Evolutionary conservation across 2,113 vertebrate species (phyloP).

Genomic region (Phylloscopus trochiloides): DNA sequence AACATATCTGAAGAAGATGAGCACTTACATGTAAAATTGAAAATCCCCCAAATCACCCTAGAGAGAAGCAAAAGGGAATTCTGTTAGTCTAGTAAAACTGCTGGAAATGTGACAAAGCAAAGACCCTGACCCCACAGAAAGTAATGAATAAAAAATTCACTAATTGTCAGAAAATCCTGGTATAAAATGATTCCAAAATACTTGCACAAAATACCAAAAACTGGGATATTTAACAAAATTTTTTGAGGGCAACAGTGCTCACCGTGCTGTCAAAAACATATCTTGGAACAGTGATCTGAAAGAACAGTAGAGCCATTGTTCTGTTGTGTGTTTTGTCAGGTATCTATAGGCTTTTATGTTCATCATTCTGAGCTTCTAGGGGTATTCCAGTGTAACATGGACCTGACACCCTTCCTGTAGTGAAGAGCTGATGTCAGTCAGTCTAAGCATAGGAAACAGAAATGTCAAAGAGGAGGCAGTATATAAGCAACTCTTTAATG

Average conservation of each 20-base stretch:
- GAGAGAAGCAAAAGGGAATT: not conserved
- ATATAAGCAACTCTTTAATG: not conserved
- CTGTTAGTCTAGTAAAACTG: not conserved
- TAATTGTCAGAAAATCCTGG: not conserved
- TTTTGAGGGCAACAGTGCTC: not conserved
- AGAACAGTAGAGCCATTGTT: not conserved
- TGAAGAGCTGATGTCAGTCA: not conserved
- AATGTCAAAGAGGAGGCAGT: not conserved
- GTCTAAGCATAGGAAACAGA: not conserved
- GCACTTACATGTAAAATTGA: not conserved
- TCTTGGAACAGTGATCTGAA: not conserved
- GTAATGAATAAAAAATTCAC: not conserved
- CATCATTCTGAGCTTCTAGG: not conserved
- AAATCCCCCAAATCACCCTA: not conserved
- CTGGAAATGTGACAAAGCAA: not conserved
- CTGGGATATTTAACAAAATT: not conserved
- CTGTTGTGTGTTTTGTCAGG: not conserved
- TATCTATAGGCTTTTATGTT: not conserved
- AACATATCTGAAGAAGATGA: not conserved
- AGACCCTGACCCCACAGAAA: not conserved
- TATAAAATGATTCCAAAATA: not conserved
- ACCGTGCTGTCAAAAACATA: not conserved
- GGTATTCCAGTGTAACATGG: not conserved
- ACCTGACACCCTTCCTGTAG: not conserved
- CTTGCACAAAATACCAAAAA: not conserved